phyloP scores from a whole-genome alignment of 2,113 vertebrate species.

The Corynorhinus townsendii region DNA sequence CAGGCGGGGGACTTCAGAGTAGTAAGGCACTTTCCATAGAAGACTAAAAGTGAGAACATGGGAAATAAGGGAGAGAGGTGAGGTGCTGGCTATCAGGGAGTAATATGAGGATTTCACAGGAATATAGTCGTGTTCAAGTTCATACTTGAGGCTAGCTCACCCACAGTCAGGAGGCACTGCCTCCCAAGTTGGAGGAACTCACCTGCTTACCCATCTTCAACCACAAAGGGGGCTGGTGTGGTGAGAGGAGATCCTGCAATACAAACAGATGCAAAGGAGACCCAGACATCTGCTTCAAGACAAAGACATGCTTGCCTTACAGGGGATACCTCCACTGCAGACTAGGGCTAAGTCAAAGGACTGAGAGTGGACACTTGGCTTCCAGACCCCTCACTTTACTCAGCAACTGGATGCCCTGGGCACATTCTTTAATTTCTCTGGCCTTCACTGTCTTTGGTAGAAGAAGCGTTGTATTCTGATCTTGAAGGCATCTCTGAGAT shows the following conservation, averaged over 20 bases:
- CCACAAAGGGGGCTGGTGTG: neutral
- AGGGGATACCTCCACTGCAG: neutral
- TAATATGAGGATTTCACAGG: neutral
- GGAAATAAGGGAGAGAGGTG: rapidly evolving
- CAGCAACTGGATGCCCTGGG: neutral
- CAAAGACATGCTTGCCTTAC: neutral
- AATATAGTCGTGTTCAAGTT: neutral
- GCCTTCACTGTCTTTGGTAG: neutral
- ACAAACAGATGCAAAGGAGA: neutral
- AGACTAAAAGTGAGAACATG: neutral
- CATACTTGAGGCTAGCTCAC: neutral
- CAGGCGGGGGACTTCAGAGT: neutral
- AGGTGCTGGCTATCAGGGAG: neutral
- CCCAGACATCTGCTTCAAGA: neutral
- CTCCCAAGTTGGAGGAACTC: neutral
- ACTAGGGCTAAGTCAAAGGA: neutral
- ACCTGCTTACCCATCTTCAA: neutral
- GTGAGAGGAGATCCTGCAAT: neutral
- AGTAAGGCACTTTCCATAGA: neutral
- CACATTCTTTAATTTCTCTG: neutral
- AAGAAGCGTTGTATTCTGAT: neutral
- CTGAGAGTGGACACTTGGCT: neutral
- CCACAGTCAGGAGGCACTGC: rapidly evolving
- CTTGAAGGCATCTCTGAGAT: neutral
- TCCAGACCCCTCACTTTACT: neutral